Percentiles rank a stretch among this genome's conserved stretches.
These are phyloP conservation scores for Graphium colonna DNA, from an alignment of 2,888 invertebrate genomes.

Conservation along the genomic window DNA sequence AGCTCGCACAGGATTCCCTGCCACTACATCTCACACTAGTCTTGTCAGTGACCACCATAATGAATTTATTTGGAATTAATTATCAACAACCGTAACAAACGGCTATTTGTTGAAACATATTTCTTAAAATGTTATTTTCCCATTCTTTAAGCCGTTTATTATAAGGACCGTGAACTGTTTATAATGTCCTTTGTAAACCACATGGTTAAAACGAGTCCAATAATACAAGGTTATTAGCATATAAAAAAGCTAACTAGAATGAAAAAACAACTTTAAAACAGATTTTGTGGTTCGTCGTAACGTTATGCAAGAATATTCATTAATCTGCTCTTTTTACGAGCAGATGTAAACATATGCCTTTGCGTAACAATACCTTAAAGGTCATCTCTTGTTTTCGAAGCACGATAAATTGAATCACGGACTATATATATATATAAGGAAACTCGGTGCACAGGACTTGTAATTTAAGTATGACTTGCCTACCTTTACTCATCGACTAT, in stretches of 20 bases:
- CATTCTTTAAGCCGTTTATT: background rate
- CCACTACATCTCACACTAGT: no score
- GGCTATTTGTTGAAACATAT: no score
- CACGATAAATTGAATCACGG: background rate
- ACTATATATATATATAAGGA: conserved; percentile 15
- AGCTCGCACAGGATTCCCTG: no score
- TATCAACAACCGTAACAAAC: no score
- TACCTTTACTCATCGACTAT: background rate
- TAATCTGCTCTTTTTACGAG: background rate
- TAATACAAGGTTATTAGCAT: background rate
- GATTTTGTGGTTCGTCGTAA: background rate
- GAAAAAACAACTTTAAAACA: background rate
- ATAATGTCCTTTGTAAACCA: no score
- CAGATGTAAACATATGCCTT: conserved; percentile 1
- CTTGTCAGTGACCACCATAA: no score
- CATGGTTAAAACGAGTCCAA: background rate
- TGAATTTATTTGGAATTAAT: no score
- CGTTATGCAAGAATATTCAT: background rate
- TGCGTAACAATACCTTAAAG: conserved; percentile 1
- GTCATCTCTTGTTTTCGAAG: background rate
- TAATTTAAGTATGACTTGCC: conserved; percentile 8
- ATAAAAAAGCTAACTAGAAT: background rate
- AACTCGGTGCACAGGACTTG: conserved; percentile 8
- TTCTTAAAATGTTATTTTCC: conserved; percentile 8
- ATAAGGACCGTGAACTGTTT: background rate